These are phyloP conservation scores for Nannoperca obscura DNA, from an alignment of 2,797 vertebrate genomes.

Conservation along the genomic window DNA sequence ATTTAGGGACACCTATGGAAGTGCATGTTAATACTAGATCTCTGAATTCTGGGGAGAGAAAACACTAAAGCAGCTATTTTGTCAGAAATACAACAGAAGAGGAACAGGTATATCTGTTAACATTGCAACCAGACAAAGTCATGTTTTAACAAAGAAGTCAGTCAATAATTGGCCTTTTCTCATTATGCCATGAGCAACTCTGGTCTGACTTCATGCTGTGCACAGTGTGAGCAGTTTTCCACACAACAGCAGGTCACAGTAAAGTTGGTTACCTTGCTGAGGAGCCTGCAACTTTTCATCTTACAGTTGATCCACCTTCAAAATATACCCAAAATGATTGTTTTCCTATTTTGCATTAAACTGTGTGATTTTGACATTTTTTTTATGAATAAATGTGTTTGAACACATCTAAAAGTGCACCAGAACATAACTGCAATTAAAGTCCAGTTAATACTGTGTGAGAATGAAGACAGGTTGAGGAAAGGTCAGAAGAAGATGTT, in stretches of 20 bases:
- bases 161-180: conserved; percentile 9
- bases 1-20: not conserved
- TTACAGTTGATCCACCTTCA: not conserved
- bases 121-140: not conserved
- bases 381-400: not conserved
- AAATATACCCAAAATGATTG: not conserved
- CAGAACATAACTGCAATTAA: not conserved
- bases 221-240: not conserved
- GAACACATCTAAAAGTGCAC: not conserved
- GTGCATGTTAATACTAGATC: not conserved
- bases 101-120: not conserved
- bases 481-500: conserved; percentile 47
- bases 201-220: not conserved
- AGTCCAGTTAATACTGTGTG: conserved; percentile 18
- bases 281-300: not conserved
- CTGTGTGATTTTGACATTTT: not conserved
- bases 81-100: not conserved
- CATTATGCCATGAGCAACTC: not conserved
- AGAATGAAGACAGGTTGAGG: conserved; percentile 50
- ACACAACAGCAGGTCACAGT: not conserved
- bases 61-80: not conserved
- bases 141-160: conserved; percentile 14
- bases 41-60: not conserved
- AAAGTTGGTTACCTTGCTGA: conserved; percentile 3
- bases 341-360: not conserved